Conservation (phyloP, 2,113 vertebrate genomes). For the Seriola quinqueradiata region DNA sequence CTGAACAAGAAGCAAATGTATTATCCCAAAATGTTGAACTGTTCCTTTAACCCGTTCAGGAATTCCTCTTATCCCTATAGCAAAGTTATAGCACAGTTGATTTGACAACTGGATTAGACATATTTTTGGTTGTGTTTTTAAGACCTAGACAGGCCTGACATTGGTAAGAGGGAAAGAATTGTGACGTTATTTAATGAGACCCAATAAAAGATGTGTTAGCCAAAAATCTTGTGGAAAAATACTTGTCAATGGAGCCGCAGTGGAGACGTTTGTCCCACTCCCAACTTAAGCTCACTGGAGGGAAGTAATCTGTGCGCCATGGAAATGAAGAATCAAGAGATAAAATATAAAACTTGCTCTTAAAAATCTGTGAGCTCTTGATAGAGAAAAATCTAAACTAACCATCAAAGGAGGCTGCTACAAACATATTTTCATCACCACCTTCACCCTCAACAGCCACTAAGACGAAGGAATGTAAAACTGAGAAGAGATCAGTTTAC, state of each 20-base stretch:
- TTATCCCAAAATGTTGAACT: not conserved
- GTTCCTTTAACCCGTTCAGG: not conserved
- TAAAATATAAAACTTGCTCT: not conserved
- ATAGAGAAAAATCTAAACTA: not conserved
- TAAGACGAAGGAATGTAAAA: conserved; percentile 48
- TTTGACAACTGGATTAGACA: conserved; percentile 7
- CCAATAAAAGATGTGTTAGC: conserved; percentile 8
- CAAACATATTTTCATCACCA: conserved; percentile 20
- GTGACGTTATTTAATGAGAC: not conserved
- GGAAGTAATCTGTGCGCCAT: not conserved
- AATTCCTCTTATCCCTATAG: conserved; percentile 5
- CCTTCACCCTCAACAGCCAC: not conserved
- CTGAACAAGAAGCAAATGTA: not conserved
- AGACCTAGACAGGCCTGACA: not conserved
- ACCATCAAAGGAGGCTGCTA: conserved; percentile 3
- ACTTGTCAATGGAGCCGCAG: not conserved
- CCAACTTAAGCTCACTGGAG: not conserved
- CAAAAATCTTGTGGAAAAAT: not conserved
- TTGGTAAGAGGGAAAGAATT: not conserved
- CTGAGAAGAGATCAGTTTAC: conserved; percentile 35
- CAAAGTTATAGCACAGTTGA: not conserved
- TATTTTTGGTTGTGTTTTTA: not conserved
- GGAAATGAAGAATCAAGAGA: not conserved
- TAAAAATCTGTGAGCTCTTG: conserved; percentile 5
- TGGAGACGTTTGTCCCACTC: not conserved